These are phyloP conservation scores for Ceryle rudis DNA, from an alignment of 2,797 vertebrate species.

Conservation along the genomic window DNA sequence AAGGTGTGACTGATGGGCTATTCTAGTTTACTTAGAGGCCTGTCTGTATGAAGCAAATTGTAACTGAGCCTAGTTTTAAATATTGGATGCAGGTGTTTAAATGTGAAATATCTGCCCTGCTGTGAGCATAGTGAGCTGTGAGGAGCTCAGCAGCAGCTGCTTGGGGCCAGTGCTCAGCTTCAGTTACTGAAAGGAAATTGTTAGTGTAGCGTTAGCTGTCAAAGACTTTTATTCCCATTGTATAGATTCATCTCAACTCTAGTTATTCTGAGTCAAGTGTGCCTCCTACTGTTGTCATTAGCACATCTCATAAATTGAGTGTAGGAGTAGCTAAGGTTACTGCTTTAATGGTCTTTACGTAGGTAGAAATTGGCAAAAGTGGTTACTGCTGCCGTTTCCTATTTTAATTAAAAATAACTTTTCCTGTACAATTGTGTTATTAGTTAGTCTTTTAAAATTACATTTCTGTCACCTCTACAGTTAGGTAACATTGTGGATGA, in stretches of 20 bases:
- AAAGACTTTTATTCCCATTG: background rate
- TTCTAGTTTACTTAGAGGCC: background rate
- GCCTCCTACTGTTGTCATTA: slow-evolving; percentile 65
- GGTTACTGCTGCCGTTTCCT: background rate
- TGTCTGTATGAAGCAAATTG: background rate
- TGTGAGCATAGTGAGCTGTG: background rate
- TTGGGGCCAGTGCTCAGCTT: background rate
- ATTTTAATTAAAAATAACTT: background rate
- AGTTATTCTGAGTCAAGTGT: slow-evolving; percentile 53
- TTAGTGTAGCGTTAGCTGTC: background rate
- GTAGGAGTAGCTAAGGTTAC: background rate
- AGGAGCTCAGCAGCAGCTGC: background rate
- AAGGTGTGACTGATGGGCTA: background rate
- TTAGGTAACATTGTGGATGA: background rate
- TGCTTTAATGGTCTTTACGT: background rate
- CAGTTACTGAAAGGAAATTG: background rate
- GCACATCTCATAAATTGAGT: background rate
- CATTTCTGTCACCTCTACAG: background rate
- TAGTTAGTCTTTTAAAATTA: background rate
- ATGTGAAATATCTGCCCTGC: background rate
- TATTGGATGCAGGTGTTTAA: background rate
- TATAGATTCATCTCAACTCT: background rate
- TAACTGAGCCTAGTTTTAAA: background rate
- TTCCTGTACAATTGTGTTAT: background rate
- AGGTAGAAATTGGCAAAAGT: background rate